These are phyloP conservation scores for Meteorus cinctellus DNA, from an alignment of 2,888 invertebrate genomes.

Conservation along the genomic window DNA sequence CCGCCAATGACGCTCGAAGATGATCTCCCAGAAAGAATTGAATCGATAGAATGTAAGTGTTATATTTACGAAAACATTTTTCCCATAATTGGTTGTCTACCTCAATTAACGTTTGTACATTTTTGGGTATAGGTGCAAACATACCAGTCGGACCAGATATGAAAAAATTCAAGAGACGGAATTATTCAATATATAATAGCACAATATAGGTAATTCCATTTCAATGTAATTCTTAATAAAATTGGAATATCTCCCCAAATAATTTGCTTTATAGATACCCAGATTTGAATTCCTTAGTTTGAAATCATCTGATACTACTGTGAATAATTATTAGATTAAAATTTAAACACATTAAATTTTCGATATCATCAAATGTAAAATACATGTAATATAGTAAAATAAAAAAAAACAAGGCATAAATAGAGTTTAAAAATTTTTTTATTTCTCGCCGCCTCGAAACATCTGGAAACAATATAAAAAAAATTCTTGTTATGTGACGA, in stretches of 20 bases:
- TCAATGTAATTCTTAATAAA: conserved; percentile 24
- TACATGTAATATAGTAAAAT: too few relatives aligned
- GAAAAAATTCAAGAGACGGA: conserved; percentile 73
- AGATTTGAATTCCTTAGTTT: too few relatives aligned
- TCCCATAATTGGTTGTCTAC: not conserved
- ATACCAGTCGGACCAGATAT: conserved; percentile 56
- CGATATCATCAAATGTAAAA: too few relatives aligned
- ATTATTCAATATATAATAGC: conserved; percentile 71
- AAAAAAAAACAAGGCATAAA: conserved; percentile 4
- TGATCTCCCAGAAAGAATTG: conserved; percentile 21
- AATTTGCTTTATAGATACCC: not conserved
- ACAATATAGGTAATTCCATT: conserved; percentile 24
- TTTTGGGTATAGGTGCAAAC: not conserved
- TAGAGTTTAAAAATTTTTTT: conserved; percentile 29
- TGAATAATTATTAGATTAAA: too few relatives aligned
- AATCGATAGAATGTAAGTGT: conserved; percentile 45
- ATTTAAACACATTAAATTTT: too few relatives aligned
- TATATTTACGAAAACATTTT: not conserved
- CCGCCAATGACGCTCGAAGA: not conserved
- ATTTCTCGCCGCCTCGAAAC: conserved; percentile 11
- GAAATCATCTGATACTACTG: too few relatives aligned
- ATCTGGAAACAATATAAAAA: conserved; percentile 35
- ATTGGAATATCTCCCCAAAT: not conserved
- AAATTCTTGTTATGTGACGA: not conserved
- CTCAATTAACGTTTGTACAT: not conserved